Percentiles rank a stretch among this genome's conserved stretches.
phyloP scores from a whole-genome alignment of 2,797 vertebrate species.

The Columba guinea region DNA sequence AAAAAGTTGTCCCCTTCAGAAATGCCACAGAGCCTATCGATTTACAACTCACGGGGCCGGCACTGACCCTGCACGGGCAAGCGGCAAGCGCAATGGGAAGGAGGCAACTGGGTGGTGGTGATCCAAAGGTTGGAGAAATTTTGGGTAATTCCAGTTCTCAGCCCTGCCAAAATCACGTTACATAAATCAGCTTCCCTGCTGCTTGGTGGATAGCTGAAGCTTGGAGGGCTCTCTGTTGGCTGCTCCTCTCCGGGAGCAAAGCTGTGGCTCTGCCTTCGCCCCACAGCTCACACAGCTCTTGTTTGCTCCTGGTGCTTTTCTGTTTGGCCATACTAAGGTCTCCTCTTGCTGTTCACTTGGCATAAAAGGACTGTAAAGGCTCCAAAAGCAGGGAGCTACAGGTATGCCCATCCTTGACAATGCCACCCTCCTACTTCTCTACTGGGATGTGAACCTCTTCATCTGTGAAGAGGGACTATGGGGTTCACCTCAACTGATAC shows the following conservation, averaged over 20 bases:
- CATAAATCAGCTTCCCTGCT: background rate
- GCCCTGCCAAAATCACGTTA: background rate
- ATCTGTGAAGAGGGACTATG: background rate
- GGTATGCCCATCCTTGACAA: background rate
- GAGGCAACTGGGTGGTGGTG: background rate
- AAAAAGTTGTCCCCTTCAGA: background rate
- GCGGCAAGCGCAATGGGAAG: background rate
- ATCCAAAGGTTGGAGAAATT: background rate
- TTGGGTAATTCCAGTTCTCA: background rate
- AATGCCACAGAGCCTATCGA: constrained; percentile 31
- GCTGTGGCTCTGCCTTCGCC: rapidly evolving
- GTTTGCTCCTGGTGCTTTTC: background rate
- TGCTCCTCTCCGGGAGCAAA: background rate
- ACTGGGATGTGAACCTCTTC: background rate
- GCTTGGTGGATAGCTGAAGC: background rate
- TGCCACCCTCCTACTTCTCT: background rate
- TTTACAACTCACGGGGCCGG: background rate
- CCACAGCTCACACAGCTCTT: background rate
- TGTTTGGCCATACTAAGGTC: background rate
- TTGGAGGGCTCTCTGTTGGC: background rate
- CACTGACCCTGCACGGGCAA: background rate
- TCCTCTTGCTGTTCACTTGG: background rate
- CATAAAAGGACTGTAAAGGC: background rate
- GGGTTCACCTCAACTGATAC: background rate
- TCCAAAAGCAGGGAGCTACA: background rate